Evolutionary conservation across 1,140 invertebrate species (phyloP).

Genomic region (Bombus affinis): DNA sequence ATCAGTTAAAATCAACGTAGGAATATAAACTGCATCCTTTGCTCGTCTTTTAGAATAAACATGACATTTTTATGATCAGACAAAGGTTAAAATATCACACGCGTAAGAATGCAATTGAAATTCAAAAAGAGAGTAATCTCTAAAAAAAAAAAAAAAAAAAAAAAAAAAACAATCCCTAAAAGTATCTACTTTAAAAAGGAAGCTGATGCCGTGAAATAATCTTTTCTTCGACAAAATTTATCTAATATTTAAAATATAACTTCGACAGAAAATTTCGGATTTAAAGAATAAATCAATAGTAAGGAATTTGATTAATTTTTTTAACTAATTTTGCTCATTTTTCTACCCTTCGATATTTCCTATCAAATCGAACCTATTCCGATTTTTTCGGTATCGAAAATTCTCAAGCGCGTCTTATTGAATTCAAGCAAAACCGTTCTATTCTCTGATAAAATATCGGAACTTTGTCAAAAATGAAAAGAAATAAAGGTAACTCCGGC

Average conservation of each 20-base stretch:
- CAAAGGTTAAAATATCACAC: background rate
- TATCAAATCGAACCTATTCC: no score
- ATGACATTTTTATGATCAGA: background rate
- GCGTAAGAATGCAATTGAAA: background rate
- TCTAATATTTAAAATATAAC: background rate
- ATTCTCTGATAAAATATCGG: background rate
- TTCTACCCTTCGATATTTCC: background rate
- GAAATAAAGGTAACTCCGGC: background rate
- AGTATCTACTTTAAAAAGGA: background rate
- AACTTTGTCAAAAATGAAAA: background rate
- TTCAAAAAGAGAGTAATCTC: background rate
- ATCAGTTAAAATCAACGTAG: no score
- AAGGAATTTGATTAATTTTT: background rate
- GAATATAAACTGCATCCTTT: no score
- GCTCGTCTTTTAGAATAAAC: no score
- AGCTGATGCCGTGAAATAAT: background rate
- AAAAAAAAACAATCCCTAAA: background rate
- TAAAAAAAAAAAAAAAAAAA: background rate
- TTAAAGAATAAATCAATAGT: no score
- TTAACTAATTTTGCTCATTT: background rate
- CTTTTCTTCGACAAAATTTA: background rate
- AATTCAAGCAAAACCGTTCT: background rate
- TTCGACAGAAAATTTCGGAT: no score
- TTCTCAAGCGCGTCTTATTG: background rate
- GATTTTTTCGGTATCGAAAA: background rate